Percentiles rank a stretch among this genome's conserved stretches.
Conservation (phyloP, 1,140 invertebrate genomes). For the Papilio xuthus region DNA sequence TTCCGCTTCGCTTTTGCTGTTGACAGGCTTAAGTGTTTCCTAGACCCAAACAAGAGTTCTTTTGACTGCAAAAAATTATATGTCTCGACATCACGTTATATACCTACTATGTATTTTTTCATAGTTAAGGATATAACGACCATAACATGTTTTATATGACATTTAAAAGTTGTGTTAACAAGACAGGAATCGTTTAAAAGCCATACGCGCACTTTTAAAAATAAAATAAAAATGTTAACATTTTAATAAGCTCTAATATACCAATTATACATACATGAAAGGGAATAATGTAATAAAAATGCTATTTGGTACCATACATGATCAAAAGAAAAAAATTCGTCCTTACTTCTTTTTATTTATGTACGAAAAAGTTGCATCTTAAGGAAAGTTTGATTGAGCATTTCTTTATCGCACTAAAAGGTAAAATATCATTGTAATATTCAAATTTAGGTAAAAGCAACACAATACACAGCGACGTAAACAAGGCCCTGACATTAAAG, state of each 20-base stretch:
- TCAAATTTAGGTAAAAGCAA: not conserved
- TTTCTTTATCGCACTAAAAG: not conserved
- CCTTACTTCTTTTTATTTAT: no score
- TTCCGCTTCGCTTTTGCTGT: not conserved
- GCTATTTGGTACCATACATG: no score
- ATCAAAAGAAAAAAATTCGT: no score
- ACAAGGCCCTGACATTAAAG: not conserved
- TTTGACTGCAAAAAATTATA: slow-evolving; percentile 16
- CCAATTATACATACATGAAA: no score
- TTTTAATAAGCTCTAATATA: no score
- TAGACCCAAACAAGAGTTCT: not conserved
- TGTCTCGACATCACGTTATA: not conserved
- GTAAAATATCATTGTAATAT: not conserved
- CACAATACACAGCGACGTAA: not conserved
- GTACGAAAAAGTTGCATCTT: no score
- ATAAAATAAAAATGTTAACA: no score
- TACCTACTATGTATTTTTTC: not conserved
- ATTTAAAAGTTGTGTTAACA: not conserved
- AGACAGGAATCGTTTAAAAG: not conserved
- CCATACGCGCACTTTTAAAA: no score
- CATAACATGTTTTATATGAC: not conserved
- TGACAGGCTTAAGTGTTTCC: not conserved
- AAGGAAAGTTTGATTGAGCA: no score
- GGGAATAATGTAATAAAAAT: no score
- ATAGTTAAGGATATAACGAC: not conserved